A percentile compares a stretch with the other conserved stretches of the same genome.
Conservation (phyloP, 1,140 invertebrate genomes). For the Aphidius gifuensis region DNA sequence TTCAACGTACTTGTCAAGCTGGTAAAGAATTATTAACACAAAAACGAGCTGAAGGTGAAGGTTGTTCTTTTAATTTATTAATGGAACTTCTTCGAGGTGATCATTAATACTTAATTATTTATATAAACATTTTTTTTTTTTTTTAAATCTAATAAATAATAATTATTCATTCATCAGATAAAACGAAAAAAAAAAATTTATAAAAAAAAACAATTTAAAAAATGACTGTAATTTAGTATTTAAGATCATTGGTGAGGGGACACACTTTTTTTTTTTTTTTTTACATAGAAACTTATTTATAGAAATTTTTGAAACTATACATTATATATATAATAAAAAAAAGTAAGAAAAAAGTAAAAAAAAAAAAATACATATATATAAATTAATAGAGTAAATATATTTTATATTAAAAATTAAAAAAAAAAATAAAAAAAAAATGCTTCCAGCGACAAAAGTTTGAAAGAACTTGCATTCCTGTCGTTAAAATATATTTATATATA, state of each 20-base stretch:
- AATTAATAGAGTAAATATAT: slow-evolving; percentile 33
- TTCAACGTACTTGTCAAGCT: slow-evolving; percentile 90
- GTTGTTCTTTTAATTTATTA: slow-evolving; percentile 87
- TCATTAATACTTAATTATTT: slow-evolving; percentile 60
- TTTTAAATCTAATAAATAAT: slow-evolving; percentile 33
- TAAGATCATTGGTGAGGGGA: slow-evolving; percentile 50
- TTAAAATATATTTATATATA: slow-evolving; percentile 39
- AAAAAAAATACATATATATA: too few species aligned
- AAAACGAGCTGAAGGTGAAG: slow-evolving; percentile 82
- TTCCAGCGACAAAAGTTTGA: not conserved
- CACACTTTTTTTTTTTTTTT: slow-evolving; percentile 41
- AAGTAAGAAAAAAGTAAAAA: slow-evolving; percentile 31
- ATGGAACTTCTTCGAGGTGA: slow-evolving; percentile 93
- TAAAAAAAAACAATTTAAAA: slow-evolving; percentile 14
- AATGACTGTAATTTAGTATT: slow-evolving; percentile 38
- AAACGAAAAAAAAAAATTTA: slow-evolving; percentile 28
- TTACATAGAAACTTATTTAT: slow-evolving; percentile 31
- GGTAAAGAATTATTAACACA: slow-evolving; percentile 88
- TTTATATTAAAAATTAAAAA: slow-evolving; percentile 32
- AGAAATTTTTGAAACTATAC: slow-evolving; percentile 30
- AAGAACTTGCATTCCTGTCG: slow-evolving; percentile 41
- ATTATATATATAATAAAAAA: slow-evolving; percentile 31
- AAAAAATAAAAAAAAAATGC: slow-evolving; percentile 27
- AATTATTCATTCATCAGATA: slow-evolving; percentile 28
- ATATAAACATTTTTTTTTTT: slow-evolving; percentile 4